Conservation (phyloP, 2,888 invertebrate species). For the Sesamia inferens region DNA sequence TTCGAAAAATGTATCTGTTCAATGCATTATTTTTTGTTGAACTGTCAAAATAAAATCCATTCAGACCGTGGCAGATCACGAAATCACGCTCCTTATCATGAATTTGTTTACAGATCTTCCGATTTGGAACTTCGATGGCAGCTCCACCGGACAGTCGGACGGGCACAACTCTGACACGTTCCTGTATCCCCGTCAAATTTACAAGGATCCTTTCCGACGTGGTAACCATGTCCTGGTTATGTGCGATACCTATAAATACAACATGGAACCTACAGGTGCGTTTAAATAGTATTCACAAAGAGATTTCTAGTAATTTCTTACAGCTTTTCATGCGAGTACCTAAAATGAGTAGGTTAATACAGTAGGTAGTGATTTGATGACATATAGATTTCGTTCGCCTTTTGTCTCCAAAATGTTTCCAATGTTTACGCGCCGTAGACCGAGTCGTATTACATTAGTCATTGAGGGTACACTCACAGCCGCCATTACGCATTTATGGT, state of each 20-base stretch:
- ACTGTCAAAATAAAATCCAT: too few relatives aligned
- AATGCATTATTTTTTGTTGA: too few relatives aligned
- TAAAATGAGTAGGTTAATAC: not conserved
- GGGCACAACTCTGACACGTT: slow-evolving; percentile 97
- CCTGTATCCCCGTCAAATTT: slow-evolving; percentile 97
- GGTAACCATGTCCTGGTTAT: slow-evolving; percentile 97
- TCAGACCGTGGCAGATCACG: not conserved
- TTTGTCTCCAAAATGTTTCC: slow-evolving; percentile 4
- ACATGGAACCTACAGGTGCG: slow-evolving; percentile 94
- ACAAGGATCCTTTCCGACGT: slow-evolving; percentile 97
- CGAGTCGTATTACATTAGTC: slow-evolving; percentile 9
- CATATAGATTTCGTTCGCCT: not conserved
- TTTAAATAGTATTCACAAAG: slow-evolving; percentile 7
- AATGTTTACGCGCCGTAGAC: slow-evolving; percentile 5
- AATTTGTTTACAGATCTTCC: slow-evolving; percentile 92
- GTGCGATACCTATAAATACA: slow-evolving; percentile 96
- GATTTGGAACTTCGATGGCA: slow-evolving; percentile 98
- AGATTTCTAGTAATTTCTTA: not conserved
- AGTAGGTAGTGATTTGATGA: not conserved
- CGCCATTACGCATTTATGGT: slow-evolving; percentile 36
- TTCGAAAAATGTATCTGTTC: too few relatives aligned
- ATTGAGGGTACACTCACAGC: slow-evolving; percentile 22
- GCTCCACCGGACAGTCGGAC: slow-evolving; percentile 97
- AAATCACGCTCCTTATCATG: not conserved
- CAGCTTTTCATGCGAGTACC: not conserved